Conservation (phyloP, 1,140 invertebrate species). For the Lepidostoma basale region DNA sequence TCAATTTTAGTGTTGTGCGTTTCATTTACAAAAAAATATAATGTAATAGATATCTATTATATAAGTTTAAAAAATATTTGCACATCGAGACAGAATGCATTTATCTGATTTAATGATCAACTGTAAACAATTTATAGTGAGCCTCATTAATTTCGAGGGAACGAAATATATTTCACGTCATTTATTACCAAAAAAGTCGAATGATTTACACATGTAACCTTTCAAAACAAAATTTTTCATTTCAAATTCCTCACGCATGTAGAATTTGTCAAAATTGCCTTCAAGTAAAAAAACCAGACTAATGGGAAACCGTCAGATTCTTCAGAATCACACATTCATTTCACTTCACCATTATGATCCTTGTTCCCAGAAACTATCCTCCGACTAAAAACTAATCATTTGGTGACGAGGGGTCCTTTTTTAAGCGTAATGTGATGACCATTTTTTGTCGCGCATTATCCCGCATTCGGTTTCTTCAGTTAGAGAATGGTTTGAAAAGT, state of each 20-base stretch:
- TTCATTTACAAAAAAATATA: too few species aligned
- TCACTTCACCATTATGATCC: conserved; percentile 5
- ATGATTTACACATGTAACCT: neutral
- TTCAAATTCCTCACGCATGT: neutral
- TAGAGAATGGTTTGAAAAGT: neutral
- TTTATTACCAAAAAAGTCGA: neutral
- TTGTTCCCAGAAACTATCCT: conserved; percentile 8
- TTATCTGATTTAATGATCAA: too few species aligned
- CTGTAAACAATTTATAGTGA: too few species aligned
- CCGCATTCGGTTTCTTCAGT: neutral
- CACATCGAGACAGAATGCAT: too few species aligned
- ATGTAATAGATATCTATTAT: too few species aligned
- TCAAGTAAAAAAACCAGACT: neutral
- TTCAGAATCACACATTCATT: conserved; percentile 3
- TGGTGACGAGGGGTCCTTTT: conserved; percentile 26
- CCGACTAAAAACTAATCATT: too few species aligned
- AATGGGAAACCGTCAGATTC: conserved; percentile 14
- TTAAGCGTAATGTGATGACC: neutral
- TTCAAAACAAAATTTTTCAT: conserved; percentile 4
- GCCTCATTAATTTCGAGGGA: too few species aligned
- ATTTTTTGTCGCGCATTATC: conserved; percentile 21
- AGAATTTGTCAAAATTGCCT: neutral
- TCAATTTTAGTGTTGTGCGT: too few species aligned
- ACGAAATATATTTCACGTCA: too few species aligned
- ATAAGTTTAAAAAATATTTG: too few species aligned